These are phyloP conservation scores for Diabrotica undecimpunctata DNA, from an alignment of 1,140 invertebrate species.

Conservation along the genomic window DNA sequence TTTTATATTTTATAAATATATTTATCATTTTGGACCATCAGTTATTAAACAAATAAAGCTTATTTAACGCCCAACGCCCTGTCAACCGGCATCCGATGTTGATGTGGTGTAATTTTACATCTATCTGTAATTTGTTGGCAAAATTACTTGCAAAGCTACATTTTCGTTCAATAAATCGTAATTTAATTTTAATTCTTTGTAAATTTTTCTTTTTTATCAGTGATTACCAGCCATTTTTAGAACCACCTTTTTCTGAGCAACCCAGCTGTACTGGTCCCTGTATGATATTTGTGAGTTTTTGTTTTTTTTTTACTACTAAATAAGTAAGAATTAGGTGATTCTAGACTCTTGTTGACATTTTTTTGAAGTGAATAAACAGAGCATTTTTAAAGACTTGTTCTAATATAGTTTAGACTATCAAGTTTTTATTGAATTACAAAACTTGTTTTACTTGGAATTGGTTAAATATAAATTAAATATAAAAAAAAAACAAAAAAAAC, in stretches of 20 bases:
- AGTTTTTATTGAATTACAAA: constrained; percentile 30
- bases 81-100: constrained; percentile 28
- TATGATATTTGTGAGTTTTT: constrained; percentile 17
- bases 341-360: constrained; percentile 38
- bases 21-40: constrained; percentile 39
- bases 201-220: constrained; percentile 37
- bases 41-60: constrained; percentile 34
- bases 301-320: constrained; percentile 21
- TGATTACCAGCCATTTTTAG: constrained; percentile 29
- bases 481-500: too few relatives aligned
- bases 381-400: constrained; percentile 42
- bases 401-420: constrained; percentile 41
- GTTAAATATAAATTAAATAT: constrained; percentile 36
- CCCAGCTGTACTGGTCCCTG: constrained; percentile 9
- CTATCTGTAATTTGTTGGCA: constrained; percentile 38
- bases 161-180: constrained; percentile 38
- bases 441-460: constrained; percentile 30
- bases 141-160: constrained; percentile 27
- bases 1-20: constrained; percentile 32
- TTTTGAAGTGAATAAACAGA: constrained; percentile 35
- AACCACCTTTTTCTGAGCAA: constrained; percentile 31
- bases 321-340: constrained; percentile 30
- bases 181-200: constrained; percentile 41
- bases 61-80: constrained; percentile 31
- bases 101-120: constrained; percentile 36